phyloP scores from a whole-genome alignment of 1,140 invertebrate genomes.

The Drosophila cardini region DNA sequence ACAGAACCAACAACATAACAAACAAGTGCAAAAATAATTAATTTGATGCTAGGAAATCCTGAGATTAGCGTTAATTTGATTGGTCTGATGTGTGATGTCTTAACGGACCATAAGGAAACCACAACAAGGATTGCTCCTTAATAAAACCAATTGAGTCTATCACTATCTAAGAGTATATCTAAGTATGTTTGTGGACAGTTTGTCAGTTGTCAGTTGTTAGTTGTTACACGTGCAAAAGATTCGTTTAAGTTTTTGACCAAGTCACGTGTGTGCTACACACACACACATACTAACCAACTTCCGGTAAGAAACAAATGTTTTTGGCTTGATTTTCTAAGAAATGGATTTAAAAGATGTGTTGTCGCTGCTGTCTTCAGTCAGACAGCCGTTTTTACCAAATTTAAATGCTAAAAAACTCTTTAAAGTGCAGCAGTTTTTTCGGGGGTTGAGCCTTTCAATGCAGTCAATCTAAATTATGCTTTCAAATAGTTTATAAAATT shows the following conservation, averaged over 20 bases:
- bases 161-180: neutral
- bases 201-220: neutral
- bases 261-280: neutral
- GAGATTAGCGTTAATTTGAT: constrained; percentile 29
- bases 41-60: constrained; percentile 15
- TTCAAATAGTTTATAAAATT: neutral
- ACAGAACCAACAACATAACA: neutral
- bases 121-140: neutral
- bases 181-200: neutral
- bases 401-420: too few species aligned
- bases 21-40: constrained; percentile 25
- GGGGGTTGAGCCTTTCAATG: too few species aligned
- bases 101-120: neutral
- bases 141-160: neutral
- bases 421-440: too few species aligned
- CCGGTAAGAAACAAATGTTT: constrained; percentile 4
- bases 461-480: neutral
- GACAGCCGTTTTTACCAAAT: neutral
- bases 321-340: neutral
- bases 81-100: constrained; percentile 6
- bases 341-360: neutral
- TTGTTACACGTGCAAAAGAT: neutral
- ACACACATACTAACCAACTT: constrained; percentile 2
- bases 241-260: constrained; percentile 1
- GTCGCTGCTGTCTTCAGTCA: neutral